Base-by-base conservation (phyloP, 2,888 invertebrate species). In the Caenorhabditis zanzibari region DNA sequence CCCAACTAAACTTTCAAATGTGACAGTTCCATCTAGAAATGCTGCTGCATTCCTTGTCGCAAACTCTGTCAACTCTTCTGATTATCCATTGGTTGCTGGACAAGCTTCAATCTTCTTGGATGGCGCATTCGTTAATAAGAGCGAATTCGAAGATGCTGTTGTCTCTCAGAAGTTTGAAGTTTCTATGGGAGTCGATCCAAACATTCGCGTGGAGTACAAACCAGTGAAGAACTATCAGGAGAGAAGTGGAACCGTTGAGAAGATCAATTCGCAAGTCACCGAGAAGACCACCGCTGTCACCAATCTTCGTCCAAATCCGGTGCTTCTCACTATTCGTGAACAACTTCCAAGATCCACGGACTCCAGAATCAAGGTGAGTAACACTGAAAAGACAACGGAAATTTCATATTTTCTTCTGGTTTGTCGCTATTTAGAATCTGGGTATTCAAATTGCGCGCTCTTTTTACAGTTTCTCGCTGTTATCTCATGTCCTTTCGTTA, bases 151-250 rank as follows among this genome's bases (percentile, higher is more conserved):
- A 6, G 82, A 82, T 49, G 82, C 64, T 2, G 77, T 79, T 12
- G 69, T 86, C 3, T 66, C 84, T 10, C 72, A 84, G 35, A 82
- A 79, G 32, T 76, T 82, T 35, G 74, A 88, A 58, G 91, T 92
- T 63, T 92, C 93, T 1, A 86, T 93, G 64, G 93, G 93, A 47
- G 91, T 92, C 14, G 93, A 93, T 82, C 91, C 92, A 6, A 89
- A 92, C 14, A 89, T 93, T 24, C 89, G 90, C 75, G 88, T 93
- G 9, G 89, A 84, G 19, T 93, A 93, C 88, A 90, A 92, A 71
- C 93, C 93, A 19, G 88, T 90, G 64, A 89, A 89, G 68, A 92
- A 92, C 85, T 92, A 88, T 82, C 89, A 89, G 10, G 92, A 92
- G 44, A 84, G 87, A 73, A 66, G 38, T 16, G 86, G 86, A 59